Percentiles rank a stretch among this genome's conserved stretches.
phyloP scores from a whole-genome alignment of 2,888 invertebrate genomes.

The Metellina segmentata region DNA sequence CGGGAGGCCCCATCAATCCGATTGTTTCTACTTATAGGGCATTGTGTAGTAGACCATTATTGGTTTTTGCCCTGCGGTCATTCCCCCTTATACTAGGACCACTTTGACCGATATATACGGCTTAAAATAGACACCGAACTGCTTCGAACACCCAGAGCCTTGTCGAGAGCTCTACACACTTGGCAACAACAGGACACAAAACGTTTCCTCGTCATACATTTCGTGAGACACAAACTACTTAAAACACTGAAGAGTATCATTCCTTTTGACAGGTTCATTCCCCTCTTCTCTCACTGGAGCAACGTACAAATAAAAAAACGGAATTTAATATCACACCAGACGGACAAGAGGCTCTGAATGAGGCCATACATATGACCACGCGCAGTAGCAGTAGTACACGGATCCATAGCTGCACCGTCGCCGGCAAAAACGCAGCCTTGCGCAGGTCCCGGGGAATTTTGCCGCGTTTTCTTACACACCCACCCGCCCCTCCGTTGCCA shows the following conservation, averaged over 20 bases:
- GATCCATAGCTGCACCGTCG: constrained; percentile 67
- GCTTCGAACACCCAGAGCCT: too few relatives aligned
- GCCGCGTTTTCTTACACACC: constrained; percentile 42
- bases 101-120: too few relatives aligned
- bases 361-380: constrained; percentile 4
- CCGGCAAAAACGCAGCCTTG: constrained; percentile 12
- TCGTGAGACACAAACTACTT: too few relatives aligned
- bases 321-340: neutral
- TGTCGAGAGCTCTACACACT: too few relatives aligned
- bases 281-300: neutral
- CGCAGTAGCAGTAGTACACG: constrained; percentile 28
- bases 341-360: neutral
- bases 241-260: neutral
- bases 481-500: neutral
- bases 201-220: too few relatives aligned
- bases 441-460: constrained; percentile 47
- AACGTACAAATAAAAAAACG: neutral
- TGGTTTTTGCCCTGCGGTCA: too few relatives aligned
- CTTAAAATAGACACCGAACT: too few relatives aligned
- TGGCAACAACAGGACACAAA: too few relatives aligned
- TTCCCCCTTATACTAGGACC: too few relatives aligned
- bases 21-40: too few relatives aligned
- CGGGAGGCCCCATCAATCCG: too few relatives aligned
- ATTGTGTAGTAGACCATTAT: too few relatives aligned
- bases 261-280: constrained; percentile 6